These are phyloP conservation scores for Salvelinus sp. DNA, from an alignment of 2,113 vertebrate genomes.

Conservation along the genomic window DNA sequence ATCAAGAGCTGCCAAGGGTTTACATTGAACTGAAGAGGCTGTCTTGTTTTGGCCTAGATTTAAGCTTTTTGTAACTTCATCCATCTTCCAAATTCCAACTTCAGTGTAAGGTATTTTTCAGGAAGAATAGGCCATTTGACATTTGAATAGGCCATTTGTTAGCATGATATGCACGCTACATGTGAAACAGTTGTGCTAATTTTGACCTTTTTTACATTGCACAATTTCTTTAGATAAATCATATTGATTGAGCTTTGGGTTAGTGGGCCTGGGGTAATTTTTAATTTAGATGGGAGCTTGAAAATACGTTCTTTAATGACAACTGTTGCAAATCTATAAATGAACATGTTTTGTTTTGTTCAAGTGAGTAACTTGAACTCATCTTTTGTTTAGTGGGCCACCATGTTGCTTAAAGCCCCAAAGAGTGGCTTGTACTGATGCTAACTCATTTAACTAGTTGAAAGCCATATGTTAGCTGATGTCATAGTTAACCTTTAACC, in stretches of 20 bases:
- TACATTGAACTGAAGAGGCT: not conserved
- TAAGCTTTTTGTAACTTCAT: not conserved
- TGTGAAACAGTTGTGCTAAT: not conserved
- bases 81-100: not conserved
- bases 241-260: not conserved
- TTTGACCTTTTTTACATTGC: not conserved
- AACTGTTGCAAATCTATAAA: too few relatives aligned
- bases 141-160: not conserved
- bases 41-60: not conserved
- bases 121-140: not conserved
- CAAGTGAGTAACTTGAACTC: too few relatives aligned
- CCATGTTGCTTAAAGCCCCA: not conserved
- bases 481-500: constrained; percentile 18
- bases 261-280: not conserved
- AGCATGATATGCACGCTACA: not conserved
- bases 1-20: too few relatives aligned
- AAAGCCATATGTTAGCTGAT: not conserved
- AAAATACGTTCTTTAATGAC: too few relatives aligned
- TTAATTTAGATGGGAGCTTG: too few relatives aligned
- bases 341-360: too few relatives aligned
- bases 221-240: not conserved
- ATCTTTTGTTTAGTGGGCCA: not conserved
- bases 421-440: not conserved
- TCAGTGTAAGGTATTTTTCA: too few relatives aligned
- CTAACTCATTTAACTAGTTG: not conserved